Evolutionary conservation across 2,888 invertebrate species (phyloP).

Genomic region (Baccha elongata): DNA sequence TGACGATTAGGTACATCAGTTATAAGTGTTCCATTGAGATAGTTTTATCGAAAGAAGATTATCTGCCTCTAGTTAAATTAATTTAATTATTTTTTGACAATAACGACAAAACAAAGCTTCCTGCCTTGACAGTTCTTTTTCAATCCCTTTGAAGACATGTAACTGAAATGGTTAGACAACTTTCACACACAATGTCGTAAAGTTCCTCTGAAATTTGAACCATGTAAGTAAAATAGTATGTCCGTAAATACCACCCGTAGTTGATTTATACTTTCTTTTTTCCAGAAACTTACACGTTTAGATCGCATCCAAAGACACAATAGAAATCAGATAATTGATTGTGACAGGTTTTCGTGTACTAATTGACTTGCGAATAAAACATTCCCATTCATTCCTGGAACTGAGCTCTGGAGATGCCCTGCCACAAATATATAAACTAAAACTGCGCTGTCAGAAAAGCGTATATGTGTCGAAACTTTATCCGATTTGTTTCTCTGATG

Average conservation of each 20-base stretch:
- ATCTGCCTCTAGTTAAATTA: too few relatives aligned
- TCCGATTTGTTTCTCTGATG: constrained; percentile 15
- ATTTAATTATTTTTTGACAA: too few relatives aligned
- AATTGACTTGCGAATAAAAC: constrained; percentile 47
- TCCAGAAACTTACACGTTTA: neutral
- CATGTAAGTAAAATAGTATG: neutral
- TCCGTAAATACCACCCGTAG: neutral
- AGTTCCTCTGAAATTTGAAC: neutral
- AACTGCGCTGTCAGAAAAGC: constrained; percentile 15
- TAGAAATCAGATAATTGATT: constrained; percentile 55
- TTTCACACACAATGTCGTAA: neutral
- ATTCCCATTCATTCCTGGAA: neutral
- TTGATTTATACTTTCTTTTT: constrained; percentile 3
- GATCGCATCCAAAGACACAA: constrained; percentile 11
- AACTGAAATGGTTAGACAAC: neutral
- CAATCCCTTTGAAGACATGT: neutral
- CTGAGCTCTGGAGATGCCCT: neutral
- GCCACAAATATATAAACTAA: neutral
- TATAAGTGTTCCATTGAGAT: too few relatives aligned
- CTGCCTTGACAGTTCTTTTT: neutral
- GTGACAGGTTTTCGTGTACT: constrained; percentile 52
- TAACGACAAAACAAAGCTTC: too few relatives aligned
- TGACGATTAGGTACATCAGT: too few relatives aligned
- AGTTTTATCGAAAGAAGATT: too few relatives aligned
- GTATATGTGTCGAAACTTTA: constrained; percentile 40